Conservation (phyloP, 2,113 vertebrate species). For the Psammodynastes pulverulentus region DNA sequence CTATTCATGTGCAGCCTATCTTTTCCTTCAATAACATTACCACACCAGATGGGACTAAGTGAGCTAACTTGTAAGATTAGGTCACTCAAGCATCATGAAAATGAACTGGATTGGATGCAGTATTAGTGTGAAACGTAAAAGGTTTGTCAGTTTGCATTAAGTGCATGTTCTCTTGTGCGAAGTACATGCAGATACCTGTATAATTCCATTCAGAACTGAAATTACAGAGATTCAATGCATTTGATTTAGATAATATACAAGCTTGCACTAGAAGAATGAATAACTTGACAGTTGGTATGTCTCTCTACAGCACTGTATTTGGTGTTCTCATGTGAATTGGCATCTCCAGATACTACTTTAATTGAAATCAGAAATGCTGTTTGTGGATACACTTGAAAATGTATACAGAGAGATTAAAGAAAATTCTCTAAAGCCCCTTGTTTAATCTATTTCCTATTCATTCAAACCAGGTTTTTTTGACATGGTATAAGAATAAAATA, state of each 20-base stretch:
- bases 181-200: background rate
- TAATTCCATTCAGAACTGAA: background rate
- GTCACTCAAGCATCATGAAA: constrained; percentile 6
- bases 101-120: background rate
- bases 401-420: background rate
- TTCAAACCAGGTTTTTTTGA: background rate
- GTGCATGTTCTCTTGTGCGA: background rate
- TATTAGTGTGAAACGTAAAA: background rate
- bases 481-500: background rate
- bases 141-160: background rate
- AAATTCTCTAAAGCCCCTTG: background rate
- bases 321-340: background rate
- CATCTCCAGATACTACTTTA: background rate
- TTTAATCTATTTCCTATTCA: background rate
- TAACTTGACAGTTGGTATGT: background rate
- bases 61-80: background rate
- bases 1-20: background rate
- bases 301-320: background rate
- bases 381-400: background rate
- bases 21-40: background rate
- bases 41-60: background rate
- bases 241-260: background rate
- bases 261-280: background rate
- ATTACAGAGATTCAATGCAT: background rate
- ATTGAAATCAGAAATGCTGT: background rate